phyloP scores from a whole-genome alignment of 1,140 invertebrate genomes.

The Nylanderia fulva region DNA sequence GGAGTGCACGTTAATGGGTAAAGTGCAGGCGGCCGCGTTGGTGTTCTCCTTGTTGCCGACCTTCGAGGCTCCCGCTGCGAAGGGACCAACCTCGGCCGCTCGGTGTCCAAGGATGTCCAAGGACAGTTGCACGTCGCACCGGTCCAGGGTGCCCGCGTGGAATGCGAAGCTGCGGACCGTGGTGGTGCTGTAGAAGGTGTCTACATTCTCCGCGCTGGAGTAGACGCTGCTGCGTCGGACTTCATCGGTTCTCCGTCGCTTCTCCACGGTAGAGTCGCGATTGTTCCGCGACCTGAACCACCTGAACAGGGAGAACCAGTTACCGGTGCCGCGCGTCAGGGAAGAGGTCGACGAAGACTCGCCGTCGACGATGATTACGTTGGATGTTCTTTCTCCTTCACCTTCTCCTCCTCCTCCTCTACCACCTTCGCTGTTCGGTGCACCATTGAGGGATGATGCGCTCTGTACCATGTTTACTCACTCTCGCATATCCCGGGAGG shows the following conservation, averaged over 20 bases:
- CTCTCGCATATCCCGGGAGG: constrained; percentile 60
- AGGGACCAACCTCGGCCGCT: constrained; percentile 86
- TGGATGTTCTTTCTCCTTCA: constrained; percentile 51
- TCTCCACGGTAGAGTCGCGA: constrained; percentile 64
- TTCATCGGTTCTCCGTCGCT: constrained; percentile 60
- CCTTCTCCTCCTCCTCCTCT: too few relatives aligned
- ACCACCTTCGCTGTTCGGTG: constrained; percentile 66
- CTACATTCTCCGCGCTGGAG: constrained; percentile 87
- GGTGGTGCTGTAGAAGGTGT: constrained; percentile 89
- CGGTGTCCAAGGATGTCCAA: constrained; percentile 78
- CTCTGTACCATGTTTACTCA: constrained; percentile 81
- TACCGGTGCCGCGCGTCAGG: constrained; percentile 45
- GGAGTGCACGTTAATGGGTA: constrained; percentile 74
- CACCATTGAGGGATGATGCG: constrained; percentile 72
- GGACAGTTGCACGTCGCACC: constrained; percentile 52
- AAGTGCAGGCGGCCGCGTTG: constrained; percentile 69
- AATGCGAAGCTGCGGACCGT: constrained; percentile 91
- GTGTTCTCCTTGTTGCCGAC: constrained; percentile 73
- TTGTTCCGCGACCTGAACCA: constrained; percentile 81
- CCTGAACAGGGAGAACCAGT: constrained; percentile 81
- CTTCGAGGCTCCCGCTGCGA: constrained; percentile 86
- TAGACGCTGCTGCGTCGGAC: constrained; percentile 64
- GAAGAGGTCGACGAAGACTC: constrained; percentile 42
- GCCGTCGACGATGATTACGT: constrained; percentile 53
- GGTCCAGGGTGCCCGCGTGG: constrained; percentile 80